phyloP scores from a whole-genome alignment of 2,113 vertebrate species.

The Apistogramma diplotaenia region DNA sequence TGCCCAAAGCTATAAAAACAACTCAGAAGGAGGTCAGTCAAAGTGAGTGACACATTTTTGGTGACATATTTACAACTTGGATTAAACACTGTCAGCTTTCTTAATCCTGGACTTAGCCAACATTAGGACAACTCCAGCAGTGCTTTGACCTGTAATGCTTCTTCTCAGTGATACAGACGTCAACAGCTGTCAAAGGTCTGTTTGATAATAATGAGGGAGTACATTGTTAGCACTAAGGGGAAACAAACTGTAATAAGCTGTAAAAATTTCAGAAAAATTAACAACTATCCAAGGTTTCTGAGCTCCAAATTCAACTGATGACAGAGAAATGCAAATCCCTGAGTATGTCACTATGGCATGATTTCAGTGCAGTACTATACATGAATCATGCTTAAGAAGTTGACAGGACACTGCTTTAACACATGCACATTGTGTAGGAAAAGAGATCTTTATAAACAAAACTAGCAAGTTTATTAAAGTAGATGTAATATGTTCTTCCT shows the following conservation, averaged over 20 bases:
- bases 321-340: too few species aligned
- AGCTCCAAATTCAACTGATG: too few species aligned
- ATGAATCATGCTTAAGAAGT: too few species aligned
- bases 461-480: not conserved
- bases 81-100: not conserved
- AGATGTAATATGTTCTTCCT: not conserved
- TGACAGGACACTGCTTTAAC: not conserved
- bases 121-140: too few species aligned
- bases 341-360: too few species aligned
- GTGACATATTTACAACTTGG: not conserved
- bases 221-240: not conserved
- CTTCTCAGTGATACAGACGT: not conserved
- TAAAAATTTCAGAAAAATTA: not conserved
- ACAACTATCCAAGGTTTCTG: too few species aligned
- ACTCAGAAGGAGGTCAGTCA: not conserved
- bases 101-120: not conserved
- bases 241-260: not conserved
- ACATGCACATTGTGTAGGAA: not conserved
- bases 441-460: not conserved
- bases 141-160: too few species aligned
- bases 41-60: not conserved
- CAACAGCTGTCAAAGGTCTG: not conserved
- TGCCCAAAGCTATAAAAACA: not conserved
- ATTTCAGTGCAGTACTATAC: too few species aligned
- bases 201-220: not conserved